Evolutionary conservation across 2,113 vertebrate genomes (phyloP), one percentile per base, ranked within the genome.

Genomic region (Ursus arctos): DNA sequence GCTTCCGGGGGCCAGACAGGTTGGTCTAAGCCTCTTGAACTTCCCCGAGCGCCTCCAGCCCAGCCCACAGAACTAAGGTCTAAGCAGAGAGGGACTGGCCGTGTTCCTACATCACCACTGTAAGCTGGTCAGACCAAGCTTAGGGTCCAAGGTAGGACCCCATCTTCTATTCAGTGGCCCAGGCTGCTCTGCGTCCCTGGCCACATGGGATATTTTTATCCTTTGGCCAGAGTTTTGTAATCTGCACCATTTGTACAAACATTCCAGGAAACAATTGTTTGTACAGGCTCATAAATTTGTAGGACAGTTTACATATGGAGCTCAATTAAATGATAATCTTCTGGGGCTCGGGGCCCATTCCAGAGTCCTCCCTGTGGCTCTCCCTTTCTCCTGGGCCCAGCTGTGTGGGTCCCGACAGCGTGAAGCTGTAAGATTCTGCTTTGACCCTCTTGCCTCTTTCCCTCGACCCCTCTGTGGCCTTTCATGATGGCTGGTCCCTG

Each of bases 151-250:
- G 16, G 36, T 65, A 63, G 88, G 49, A 80, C 22, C 22, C 13
- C 18, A 4, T 36, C 80, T 53, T 83, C 76, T 93, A 0, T 55
- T 67, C 81, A 57, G 3, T 19, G 12, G 57, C 31, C 36, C 67
- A 28, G 72, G 49, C 71, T 88, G 12, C 69, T 86, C 72, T 28
- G n/a, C 81, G 57, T 89, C 57, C 49, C 72, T 94, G 74, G 61
- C 19, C 47, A 24, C 36, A 36, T 88, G 96, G 72, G 91, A 59
- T 57, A 67, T 82, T 95, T 91, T 96, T 90, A 92, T 88, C 55
- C 81, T 84, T 91, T 71, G 88, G n/a, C 82, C 63, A 57, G 93
- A 95, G 51, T 96, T 96, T 94, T 65, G 14, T 89, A 94, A 95
- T 97, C 81, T 72, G 72, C 24, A 71, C 49, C 59, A 69, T 92